These are phyloP conservation scores for Rhinoptilus africanus DNA, from an alignment of 2,113 vertebrate genomes.

Conservation along the genomic window DNA sequence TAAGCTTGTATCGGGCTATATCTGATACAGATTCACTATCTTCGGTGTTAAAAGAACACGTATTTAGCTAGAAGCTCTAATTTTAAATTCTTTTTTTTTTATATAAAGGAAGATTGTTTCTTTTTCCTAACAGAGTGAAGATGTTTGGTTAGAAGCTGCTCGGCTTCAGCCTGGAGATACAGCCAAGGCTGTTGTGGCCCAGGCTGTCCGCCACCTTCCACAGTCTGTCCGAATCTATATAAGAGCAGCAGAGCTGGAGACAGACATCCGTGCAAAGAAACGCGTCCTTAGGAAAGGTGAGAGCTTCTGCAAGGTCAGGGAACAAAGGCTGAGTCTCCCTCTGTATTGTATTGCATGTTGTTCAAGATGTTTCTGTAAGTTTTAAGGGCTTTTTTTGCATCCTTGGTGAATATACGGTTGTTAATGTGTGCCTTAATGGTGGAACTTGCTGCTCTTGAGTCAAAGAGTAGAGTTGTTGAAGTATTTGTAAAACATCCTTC, in stretches of 20 bases:
- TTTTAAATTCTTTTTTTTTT: background rate
- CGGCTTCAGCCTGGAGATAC: constrained; percentile 95
- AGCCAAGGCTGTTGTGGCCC: constrained; percentile 95
- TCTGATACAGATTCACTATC: background rate
- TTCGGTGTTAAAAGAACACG: background rate
- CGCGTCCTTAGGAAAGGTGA: constrained; percentile 94
- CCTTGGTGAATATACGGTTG: background rate
- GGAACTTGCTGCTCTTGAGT: background rate
- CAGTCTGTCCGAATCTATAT: constrained; percentile 97
- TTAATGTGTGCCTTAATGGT: background rate
- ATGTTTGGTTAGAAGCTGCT: constrained; percentile 97
- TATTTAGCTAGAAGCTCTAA: background rate
- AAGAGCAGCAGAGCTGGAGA: constrained; percentile 94
- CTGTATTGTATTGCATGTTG: background rate
- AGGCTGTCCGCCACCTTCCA: constrained; percentile 93
- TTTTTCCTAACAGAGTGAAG: constrained; percentile 86
- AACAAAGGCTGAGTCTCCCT: background rate
- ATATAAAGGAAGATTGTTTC: background rate
- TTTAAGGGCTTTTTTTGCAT: background rate
- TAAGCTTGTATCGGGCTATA: background rate
- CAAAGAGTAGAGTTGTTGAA: background rate
- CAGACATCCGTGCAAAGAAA: constrained; percentile 94
- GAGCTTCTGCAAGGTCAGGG: background rate
- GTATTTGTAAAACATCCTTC: background rate
- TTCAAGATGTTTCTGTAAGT: background rate